phyloP scores from a whole-genome alignment of 1,140 invertebrate species.

The Caenorhabditis brenneri region DNA sequence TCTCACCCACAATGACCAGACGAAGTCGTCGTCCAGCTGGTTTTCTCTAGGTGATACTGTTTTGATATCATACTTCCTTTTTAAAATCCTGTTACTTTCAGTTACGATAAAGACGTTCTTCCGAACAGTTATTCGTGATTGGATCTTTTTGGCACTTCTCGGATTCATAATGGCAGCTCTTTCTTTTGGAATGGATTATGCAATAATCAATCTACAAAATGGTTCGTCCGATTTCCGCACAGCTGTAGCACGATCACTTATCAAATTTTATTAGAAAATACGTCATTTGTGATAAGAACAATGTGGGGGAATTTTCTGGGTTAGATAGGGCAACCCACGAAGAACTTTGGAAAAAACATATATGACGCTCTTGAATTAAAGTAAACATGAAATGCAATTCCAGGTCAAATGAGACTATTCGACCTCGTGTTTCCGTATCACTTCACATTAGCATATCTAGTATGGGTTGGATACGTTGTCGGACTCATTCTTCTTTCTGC shows the following conservation, averaged over 20 bases:
- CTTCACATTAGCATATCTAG: conserved; percentile 68
- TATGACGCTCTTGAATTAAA: too few relatives aligned
- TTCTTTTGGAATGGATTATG: conserved; percentile 92
- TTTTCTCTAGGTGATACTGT: conserved; percentile 11
- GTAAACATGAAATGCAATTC: conserved; percentile 50
- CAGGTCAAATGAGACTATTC: conserved; percentile 72
- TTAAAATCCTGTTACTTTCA: neutral
- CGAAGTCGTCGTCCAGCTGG: neutral
- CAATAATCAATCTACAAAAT: conserved; percentile 91
- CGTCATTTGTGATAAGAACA: conserved; percentile 7
- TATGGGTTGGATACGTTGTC: conserved; percentile 72
- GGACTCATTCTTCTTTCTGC: conserved; percentile 73
- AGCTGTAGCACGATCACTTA: neutral
- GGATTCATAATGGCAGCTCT: conserved; percentile 93
- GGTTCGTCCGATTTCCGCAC: conserved; percentile 75
- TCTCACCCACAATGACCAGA: neutral
- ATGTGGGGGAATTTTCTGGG: neutral
- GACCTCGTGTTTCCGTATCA: conserved; percentile 44
- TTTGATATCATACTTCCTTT: neutral
- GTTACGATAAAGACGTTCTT: neutral
- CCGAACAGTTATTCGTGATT: conserved; percentile 75
- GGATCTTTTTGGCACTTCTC: conserved; percentile 91
- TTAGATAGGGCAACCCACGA: neutral
- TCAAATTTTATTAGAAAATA: neutral
- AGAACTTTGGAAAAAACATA: neutral